phyloP scores from a whole-genome alignment of 2,888 invertebrate genomes.

The Acanthosoma haemorrhoidale region DNA sequence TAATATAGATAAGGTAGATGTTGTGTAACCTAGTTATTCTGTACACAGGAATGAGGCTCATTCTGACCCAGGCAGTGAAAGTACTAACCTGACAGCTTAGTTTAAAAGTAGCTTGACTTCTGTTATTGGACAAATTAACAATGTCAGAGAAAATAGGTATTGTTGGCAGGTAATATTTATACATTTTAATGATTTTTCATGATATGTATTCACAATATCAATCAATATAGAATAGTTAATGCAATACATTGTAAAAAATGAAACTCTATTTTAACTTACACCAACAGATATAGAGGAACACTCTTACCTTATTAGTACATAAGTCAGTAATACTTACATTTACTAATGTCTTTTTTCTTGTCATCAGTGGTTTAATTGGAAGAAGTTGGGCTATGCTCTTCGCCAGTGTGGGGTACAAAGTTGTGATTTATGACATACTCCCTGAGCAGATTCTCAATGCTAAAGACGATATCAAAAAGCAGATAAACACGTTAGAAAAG shows the following conservation, averaged over 20 bases:
- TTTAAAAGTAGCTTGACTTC: background rate
- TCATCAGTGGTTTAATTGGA: constrained; percentile 85
- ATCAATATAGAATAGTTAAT: background rate
- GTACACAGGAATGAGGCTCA: background rate
- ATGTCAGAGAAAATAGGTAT: constrained; percentile 1
- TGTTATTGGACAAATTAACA: background rate
- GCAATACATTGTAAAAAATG: background rate
- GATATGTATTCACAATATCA: background rate
- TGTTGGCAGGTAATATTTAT: background rate
- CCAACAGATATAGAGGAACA: background rate
- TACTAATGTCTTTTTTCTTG: too few species aligned
- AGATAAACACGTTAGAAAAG: constrained; percentile 64
- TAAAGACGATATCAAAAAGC: constrained; percentile 64
- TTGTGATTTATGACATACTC: constrained; percentile 77
- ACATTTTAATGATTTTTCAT: background rate
- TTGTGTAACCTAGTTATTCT: background rate
- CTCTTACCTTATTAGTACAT: too few species aligned
- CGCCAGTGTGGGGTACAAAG: constrained; percentile 85
- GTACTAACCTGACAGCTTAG: background rate
- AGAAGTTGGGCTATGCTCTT: constrained; percentile 97
- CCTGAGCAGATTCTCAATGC: constrained; percentile 69
- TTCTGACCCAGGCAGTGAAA: background rate
- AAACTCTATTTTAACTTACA: background rate
- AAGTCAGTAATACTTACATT: too few species aligned
- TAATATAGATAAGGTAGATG: background rate